These are phyloP conservation scores for Nemapogon koenigi DNA, from an alignment of 2,888 invertebrate genomes.

Conservation along the genomic window DNA sequence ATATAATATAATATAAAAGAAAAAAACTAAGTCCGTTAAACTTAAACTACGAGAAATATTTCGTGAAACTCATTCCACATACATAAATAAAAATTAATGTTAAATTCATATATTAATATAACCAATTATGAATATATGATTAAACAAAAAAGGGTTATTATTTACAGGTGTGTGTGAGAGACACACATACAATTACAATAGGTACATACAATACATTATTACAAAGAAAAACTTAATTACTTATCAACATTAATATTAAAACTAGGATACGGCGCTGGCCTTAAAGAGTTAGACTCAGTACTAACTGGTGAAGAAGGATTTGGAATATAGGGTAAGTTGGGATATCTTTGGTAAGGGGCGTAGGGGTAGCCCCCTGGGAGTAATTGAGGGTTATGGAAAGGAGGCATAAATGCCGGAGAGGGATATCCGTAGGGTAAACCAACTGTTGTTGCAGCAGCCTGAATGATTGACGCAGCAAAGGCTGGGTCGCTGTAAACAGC, in stretches of 20 bases:
- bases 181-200: too few relatives aligned
- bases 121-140: too few relatives aligned
- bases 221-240: slow-evolving; percentile 24
- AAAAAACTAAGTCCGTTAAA: too few relatives aligned
- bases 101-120: too few relatives aligned
- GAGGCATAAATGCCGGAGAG: slow-evolving; percentile 64
- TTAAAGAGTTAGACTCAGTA: slow-evolving; percentile 42
- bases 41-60: too few relatives aligned
- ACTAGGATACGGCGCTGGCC: slow-evolving; percentile 55
- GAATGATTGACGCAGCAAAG: slow-evolving; percentile 89
- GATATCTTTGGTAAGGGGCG: slow-evolving; percentile 55
- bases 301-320: slow-evolving; percentile 51
- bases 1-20: too few relatives aligned
- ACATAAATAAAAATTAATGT: too few relatives aligned
- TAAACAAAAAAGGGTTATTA: too few relatives aligned
- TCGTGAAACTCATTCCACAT: too few relatives aligned
- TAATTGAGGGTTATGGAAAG: slow-evolving; percentile 62
- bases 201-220: background rate
- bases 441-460: slow-evolving; percentile 83
- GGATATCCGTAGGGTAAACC: slow-evolving; percentile 69
- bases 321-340: slow-evolving; percentile 63
- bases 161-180: too few relatives aligned
- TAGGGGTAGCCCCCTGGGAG: slow-evolving; percentile 68
- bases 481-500: slow-evolving; percentile 94
- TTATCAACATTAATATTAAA: slow-evolving; percentile 55